Evolutionary conservation across 2,888 invertebrate genomes (phyloP).

Genomic region (Arctia plantaginis): DNA sequence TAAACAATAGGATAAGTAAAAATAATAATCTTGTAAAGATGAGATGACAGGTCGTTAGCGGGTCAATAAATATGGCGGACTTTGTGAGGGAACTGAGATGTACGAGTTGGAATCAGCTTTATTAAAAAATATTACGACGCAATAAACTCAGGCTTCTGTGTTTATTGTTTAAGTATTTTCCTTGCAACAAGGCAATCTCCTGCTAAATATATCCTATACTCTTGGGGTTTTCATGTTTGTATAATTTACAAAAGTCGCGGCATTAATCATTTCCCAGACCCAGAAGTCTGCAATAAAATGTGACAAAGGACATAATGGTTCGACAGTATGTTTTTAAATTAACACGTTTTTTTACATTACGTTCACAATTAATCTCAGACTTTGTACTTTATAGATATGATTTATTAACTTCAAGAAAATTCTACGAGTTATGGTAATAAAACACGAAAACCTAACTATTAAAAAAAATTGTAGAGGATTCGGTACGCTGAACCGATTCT

Average conservation of each 20-base stretch:
- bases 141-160: conserved; percentile 1
- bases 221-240: not conserved
- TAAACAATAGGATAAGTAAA: no score
- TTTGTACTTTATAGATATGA: no score
- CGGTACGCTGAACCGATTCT: not conserved
- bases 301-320: not conserved
- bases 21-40: not conserved
- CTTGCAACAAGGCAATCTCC: conserved; percentile 1
- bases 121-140: conserved; percentile 1
- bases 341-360: not conserved
- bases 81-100: not conserved
- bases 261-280: not conserved
- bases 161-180: conserved; percentile 1
- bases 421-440: no score
- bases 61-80: not conserved
- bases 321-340: not conserved
- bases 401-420: no score
- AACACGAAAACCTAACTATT: not conserved
- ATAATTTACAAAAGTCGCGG: not conserved
- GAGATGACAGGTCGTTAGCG: not conserved
- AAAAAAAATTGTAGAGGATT: not conserved
- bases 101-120: not conserved
- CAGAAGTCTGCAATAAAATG: not conserved
- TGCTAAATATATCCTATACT: not conserved
- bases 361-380: no score